These are phyloP conservation scores for Entomobrya proxima DNA, from an alignment of 2,888 invertebrate species.

Conservation along the genomic window DNA sequence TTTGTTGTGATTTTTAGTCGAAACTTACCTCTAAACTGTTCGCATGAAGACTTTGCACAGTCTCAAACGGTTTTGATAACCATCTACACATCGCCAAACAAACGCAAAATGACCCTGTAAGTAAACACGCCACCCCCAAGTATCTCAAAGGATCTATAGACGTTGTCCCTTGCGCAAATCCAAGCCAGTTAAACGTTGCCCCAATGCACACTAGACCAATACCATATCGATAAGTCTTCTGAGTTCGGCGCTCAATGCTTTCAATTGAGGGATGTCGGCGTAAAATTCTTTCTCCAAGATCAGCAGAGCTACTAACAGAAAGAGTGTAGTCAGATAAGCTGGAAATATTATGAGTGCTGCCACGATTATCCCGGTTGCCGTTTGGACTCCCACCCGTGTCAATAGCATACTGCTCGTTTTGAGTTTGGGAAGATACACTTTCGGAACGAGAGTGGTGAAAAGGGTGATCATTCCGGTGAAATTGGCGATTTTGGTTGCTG, in stretches of 20 bases:
- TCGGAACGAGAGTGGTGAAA: constrained; percentile 18
- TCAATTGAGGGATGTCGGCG: constrained; percentile 68
- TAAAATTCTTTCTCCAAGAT: constrained; percentile 11
- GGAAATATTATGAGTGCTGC: neutral
- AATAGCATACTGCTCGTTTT: constrained; percentile 39
- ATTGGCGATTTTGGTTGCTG: constrained; percentile 25
- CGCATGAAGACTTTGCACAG: constrained; percentile 71
- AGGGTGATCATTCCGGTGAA: constrained; percentile 39
- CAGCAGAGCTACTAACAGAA: constrained; percentile 50
- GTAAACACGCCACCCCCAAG: constrained; percentile 85
- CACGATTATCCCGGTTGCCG: no score
- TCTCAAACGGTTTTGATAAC: constrained; percentile 79
- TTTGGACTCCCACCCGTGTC: no score
- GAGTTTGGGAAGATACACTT: constrained; percentile 38
- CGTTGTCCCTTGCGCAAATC: constrained; percentile 81
- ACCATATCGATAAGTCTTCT: constrained; percentile 85
- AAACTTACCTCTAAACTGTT: constrained; percentile 66
- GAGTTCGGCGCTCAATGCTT: constrained; percentile 76
- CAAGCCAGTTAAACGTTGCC: constrained; percentile 86
- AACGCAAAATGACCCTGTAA: constrained; percentile 85
- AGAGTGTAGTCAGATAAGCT: constrained; percentile 58
- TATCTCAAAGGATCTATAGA: constrained; percentile 84
- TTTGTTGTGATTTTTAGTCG: neutral
- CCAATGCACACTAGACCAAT: constrained; percentile 85
- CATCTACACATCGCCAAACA: constrained; percentile 87